Evolutionary conservation across 2,888 invertebrate genomes (phyloP).

Genomic region (Myopa tessellatipennis): DNA sequence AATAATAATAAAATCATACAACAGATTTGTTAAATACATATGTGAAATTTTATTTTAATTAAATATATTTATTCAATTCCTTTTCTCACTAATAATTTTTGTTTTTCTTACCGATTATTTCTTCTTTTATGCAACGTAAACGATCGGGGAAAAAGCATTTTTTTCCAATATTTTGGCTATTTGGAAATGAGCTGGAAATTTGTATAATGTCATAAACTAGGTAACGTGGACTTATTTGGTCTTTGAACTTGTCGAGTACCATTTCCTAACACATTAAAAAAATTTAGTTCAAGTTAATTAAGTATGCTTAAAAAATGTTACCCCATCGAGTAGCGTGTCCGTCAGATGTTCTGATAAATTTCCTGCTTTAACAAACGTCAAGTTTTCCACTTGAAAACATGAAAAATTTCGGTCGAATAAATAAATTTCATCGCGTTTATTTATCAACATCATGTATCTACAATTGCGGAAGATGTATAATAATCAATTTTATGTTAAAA

Average conservation of each 20-base stretch:
- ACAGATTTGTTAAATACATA: not conserved
- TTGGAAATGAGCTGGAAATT: conserved; percentile 73
- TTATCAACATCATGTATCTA: conserved; percentile 95
- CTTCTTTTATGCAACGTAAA: conserved; percentile 79
- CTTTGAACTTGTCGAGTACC: conserved; percentile 89
- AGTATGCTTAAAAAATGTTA: conserved; percentile 69
- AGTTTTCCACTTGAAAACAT: conserved; percentile 84
- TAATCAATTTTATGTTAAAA: not conserved
- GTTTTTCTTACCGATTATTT: conserved; percentile 73
- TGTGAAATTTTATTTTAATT: not conserved
- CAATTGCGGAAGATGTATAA: conserved; percentile 21
- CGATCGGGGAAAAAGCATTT: conserved; percentile 81
- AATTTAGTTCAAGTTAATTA: conserved; percentile 39
- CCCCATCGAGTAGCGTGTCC: conserved; percentile 92
- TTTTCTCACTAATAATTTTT: too few relatives aligned
- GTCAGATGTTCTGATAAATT: conserved; percentile 78
- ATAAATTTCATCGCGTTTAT: conserved; percentile 85
- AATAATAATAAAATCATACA: too few relatives aligned
- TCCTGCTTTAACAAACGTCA: conserved; percentile 83
- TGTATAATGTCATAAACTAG: conserved; percentile 94
- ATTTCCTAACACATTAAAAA: conserved; percentile 79
- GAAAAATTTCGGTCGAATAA: conserved; percentile 96
- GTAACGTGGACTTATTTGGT: conserved; percentile 84
- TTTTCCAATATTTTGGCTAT: conserved; percentile 75
- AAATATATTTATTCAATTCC: not conserved